A percentile compares a stretch with the other conserved stretches of the same genome.
phyloP scores from a whole-genome alignment of 1,140 invertebrate species.

The Physella acuta region DNA sequence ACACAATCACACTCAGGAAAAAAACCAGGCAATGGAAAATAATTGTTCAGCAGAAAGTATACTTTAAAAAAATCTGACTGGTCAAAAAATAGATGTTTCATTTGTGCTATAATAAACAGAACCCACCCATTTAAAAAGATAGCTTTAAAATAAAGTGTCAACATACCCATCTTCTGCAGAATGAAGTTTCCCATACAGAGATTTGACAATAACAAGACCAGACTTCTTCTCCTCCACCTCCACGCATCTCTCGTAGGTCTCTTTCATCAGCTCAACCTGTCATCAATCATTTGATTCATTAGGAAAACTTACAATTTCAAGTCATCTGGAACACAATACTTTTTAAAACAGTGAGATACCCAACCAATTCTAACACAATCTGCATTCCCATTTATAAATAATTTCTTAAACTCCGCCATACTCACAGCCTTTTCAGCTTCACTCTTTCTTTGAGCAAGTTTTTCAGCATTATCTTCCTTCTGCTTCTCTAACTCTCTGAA shows the following conservation, averaged over 20 bases:
- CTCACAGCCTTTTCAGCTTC: conserved; percentile 78
- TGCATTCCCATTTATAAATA: too few species aligned
- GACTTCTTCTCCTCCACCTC: conserved; percentile 77
- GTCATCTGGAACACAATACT: too few species aligned
- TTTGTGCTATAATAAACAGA: too few species aligned
- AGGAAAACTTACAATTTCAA: too few species aligned
- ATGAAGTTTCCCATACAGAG: conserved; percentile 68
- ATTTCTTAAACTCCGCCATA: too few species aligned
- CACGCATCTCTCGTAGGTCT: conserved; percentile 64
- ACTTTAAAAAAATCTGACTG: neutral
- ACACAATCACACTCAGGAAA: too few species aligned
- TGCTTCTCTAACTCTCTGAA: conserved; percentile 58
- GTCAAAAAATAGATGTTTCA: neutral
- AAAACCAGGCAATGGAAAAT: too few species aligned
- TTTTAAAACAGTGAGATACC: too few species aligned
- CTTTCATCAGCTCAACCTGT: conserved; percentile 80
- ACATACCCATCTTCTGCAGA: conserved; percentile 36
- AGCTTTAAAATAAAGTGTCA: too few species aligned
- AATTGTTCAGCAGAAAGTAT: neutral
- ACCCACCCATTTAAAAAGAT: too few species aligned
- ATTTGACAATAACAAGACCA: conserved; percentile 80
- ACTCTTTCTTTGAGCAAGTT: conserved; percentile 74
- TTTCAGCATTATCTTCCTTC: conserved; percentile 62
- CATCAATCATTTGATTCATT: too few species aligned
- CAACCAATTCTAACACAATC: too few species aligned